These are phyloP conservation scores for Cassiopea xamachana DNA, from an alignment of 30 jellyfish, hydroid and myxozoan species.

Conservation along the genomic window DNA sequence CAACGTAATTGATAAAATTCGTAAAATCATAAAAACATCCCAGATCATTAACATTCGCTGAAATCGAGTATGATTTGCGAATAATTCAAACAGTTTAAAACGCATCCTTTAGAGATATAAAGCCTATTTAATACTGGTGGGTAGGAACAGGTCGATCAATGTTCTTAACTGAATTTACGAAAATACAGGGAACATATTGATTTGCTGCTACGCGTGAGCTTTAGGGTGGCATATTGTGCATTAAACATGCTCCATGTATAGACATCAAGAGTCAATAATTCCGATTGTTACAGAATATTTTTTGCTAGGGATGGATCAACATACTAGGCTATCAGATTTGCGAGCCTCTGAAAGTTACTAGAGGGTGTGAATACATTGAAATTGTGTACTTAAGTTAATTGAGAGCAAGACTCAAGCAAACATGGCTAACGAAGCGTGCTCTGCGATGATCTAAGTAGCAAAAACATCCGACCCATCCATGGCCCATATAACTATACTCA, in stretches of 20 bases:
- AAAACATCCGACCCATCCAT: conserved; percentile 45
- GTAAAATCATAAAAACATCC: neutral
- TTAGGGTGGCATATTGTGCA: conserved; percentile 35
- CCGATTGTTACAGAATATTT: neutral
- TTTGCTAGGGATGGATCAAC: neutral
- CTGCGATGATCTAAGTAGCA: conserved; percentile 69
- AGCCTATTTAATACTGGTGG: neutral
- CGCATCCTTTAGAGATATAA: neutral
- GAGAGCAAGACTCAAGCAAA: conserved; percentile 18
- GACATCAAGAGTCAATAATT: conserved; percentile 5
- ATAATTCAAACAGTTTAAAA: neutral
- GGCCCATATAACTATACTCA: conserved; percentile 48
- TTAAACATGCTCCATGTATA: neutral
- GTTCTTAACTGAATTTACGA: neutral
- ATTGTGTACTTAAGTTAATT: conserved; percentile 37
- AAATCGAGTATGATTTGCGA: neutral
- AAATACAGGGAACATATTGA: conserved; percentile 39
- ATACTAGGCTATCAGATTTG: neutral
- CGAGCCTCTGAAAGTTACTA: conserved; percentile 33
- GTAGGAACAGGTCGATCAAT: conserved; percentile 47
- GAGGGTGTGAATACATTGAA: conserved; percentile 51
- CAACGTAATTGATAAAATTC: conserved; percentile 15
- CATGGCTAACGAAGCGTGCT: conserved; percentile 58
- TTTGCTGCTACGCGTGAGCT: neutral
- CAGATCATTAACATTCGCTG: neutral